Evolutionary conservation across 2,888 invertebrate species (phyloP).

Genomic region (Cancer borealis): DNA sequence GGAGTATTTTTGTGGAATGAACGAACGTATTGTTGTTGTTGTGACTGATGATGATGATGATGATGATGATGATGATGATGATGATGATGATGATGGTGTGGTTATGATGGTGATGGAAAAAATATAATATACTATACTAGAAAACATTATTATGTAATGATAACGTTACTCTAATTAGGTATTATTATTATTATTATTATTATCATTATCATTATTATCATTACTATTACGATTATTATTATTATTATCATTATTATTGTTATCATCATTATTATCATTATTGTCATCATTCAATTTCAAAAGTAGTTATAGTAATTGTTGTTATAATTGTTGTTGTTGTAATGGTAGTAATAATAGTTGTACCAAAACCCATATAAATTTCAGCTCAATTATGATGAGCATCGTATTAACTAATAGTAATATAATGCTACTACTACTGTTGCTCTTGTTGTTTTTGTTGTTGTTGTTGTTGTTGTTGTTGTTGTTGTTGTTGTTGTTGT

Average conservation of each 20-base stretch:
- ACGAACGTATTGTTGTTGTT: not conserved
- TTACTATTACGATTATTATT: not conserved
- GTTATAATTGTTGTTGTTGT: not conserved
- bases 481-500: no score
- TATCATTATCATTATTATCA: not conserved
- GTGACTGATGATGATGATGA: not conserved
- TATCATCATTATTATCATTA: not conserved
- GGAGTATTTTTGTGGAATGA: no score
- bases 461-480: no score
- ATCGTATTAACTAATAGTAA: no score
- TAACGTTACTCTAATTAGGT: not conserved
- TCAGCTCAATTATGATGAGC: no score
- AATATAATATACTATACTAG: no score
- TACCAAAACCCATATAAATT: not conserved
- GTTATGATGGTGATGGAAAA: no score
- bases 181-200: constrained; percentile 13
- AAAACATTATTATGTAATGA: no score
- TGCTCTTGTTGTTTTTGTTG: no score
- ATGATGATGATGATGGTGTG: no score
- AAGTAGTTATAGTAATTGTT: not conserved
- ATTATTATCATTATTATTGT: not conserved
- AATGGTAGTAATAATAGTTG: not conserved
- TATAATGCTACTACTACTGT: no score
- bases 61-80: not conserved
- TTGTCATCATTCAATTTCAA: no score